Evolutionary conservation across 2,113 vertebrate genomes (phyloP), one percentile per base, ranked within the genome.

Genomic region (Grammomys surdaster): DNA sequence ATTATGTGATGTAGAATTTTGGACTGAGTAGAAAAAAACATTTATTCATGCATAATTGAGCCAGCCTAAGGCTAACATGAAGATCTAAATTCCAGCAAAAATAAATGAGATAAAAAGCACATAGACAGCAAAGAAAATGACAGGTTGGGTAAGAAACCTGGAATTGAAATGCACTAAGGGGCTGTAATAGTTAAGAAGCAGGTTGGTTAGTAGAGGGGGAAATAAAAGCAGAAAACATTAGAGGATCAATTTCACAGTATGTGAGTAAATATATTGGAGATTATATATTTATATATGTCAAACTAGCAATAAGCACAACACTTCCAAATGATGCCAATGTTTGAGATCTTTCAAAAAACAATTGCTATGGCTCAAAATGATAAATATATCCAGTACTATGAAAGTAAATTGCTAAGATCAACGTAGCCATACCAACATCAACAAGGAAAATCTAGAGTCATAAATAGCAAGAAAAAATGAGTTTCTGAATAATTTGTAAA

Each of bases 361-460:
- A 73, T 17, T 86, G 17, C 4, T 69, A 81, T 20, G 40, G 4
- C 24, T 92, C 36, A 40, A 46, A 73, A 88, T 76, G 33, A 10
- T 85, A 88, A 96, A 81, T 48, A 95, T 92, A 60, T 96, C 11
- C 8, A 90, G 60, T 73, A 77, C 16, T 85, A 78, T 46, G 2
- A 85, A 67, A 22, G 26, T 77, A 13, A 22, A 69, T 77, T 14
- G 6, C 16, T 46, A 40, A 36, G 60, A 80, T 81, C 80, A n/a
- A 54, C 43, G 43, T 78, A 76, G n/a, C 2, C 40, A 56, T 77
- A 36, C 22, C 36, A 69, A 56, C 65, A 60, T 69, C 67, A 90
- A 93, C 78, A 43, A 78, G 33, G 20, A 73, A 95, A 90, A 84
- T 1, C 88, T 87, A 10, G 75, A 60, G 51, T 60, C 12, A 70